phyloP scores from a whole-genome alignment of 2,888 invertebrate genomes.

The Drosophila kambysellisi region DNA sequence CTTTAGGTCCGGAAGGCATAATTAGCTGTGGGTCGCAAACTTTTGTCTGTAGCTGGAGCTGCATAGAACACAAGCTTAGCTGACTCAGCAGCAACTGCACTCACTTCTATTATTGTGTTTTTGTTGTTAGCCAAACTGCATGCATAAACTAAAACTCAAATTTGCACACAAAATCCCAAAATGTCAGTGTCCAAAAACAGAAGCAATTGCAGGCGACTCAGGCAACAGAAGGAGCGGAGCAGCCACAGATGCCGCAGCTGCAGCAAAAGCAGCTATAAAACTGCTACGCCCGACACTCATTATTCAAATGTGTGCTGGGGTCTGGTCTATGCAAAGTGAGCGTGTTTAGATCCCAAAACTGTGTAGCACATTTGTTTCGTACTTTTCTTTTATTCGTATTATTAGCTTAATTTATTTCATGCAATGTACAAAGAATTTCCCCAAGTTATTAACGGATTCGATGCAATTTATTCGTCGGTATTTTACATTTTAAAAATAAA shows the following conservation, averaged over 20 bases:
- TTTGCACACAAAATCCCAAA: slow-evolving; percentile 70
- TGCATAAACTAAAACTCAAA: slow-evolving; percentile 70
- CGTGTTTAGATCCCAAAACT: slow-evolving; percentile 5
- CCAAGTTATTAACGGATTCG: slow-evolving; percentile 1
- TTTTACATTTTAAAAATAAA: background rate
- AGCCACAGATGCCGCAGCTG: slow-evolving; percentile 15
- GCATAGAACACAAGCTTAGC: slow-evolving; percentile 41
- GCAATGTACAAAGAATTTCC: background rate
- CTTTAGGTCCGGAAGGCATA: slow-evolving; percentile 57
- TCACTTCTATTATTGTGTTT: slow-evolving; percentile 38
- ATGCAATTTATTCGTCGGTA: background rate
- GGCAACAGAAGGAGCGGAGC: slow-evolving; percentile 30
- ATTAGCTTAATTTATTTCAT: background rate
- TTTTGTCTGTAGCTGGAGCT: slow-evolving; percentile 32
- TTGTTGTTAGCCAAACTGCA: slow-evolving; percentile 48
- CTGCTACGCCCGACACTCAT: slow-evolving; percentile 58
- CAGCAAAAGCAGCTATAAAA: slow-evolving; percentile 52
- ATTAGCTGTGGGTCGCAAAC: slow-evolving; percentile 63
- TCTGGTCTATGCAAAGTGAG: slow-evolving; percentile 18
- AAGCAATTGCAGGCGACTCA: background rate
- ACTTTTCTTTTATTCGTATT: slow-evolving; percentile 1
- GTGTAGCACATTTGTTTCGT: slow-evolving; percentile 8
- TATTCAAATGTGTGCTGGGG: slow-evolving; percentile 68
- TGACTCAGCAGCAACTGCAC: slow-evolving; percentile 45
- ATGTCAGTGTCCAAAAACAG: slow-evolving; percentile 61